Evolutionary conservation across 2,888 invertebrate genomes (phyloP), one percentile per base, ranked within the genome.

Genomic region (Macropis europaea): DNA sequence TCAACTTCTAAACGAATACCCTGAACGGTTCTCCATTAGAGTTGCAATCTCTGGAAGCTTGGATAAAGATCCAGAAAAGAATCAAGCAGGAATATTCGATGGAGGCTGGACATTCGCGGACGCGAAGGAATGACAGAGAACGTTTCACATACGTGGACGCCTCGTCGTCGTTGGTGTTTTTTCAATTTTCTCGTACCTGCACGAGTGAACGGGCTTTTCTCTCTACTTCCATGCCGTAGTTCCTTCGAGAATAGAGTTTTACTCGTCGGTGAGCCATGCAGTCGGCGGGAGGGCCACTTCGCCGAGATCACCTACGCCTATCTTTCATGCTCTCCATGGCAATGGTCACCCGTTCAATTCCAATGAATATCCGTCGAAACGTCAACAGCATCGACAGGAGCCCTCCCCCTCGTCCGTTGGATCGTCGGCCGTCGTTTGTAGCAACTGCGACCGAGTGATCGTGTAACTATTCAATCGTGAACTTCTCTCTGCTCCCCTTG

Each of bases 361-460:
- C 60, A 62, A 75, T 61, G 75, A 73, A 42, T 52, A 48, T 45
- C 59, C 67, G 53, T 56, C 69, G 90, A 90, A 86, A 82, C 90
- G 69, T 77, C 87, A 78, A 84, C 84, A 60, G 47, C 80, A 80
- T 78, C 91, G 87, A 92, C 91, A 90, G 92, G 90, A 88, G 92
- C 90, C 91, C 90, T 89, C 90, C 90, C 90, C 91, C 90, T 89
- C 90, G 90, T 90, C 90, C 92, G 90, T 86, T 91, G 90, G 90
- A 90, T 90, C 86, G 91, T 90, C 90, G 91, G 89, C 90, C 85
- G 91, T 92, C 90, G 90, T 92, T 90, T 97, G 97, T 92, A 93
- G 94, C 88, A 95, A 95, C 88, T 97, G 97, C 92, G 95, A 95
- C 91, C 93, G 95, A 90, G 93, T 95, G 89, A 96, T 97, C 91